Base-by-base conservation (phyloP, 2,113 vertebrate genomes). In the Gasterosteus aculeatus region DNA sequence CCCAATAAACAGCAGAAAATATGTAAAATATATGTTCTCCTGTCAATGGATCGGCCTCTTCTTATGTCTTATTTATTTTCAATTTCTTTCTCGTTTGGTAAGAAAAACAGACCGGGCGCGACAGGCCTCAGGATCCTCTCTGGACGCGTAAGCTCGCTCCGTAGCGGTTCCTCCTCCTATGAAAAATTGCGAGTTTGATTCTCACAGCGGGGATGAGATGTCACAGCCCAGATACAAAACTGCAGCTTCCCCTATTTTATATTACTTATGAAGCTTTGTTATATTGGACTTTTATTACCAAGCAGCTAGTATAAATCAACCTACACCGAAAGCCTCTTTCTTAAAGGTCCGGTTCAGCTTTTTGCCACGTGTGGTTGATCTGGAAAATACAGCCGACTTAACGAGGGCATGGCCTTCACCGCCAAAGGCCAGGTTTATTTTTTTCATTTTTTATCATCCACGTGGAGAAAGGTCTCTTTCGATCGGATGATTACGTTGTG, bases 401-500 rank as follows among this genome's bases (percentile, higher is more conserved):
- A 31, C 14, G 60, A 51, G 61, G 70, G 69, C 18, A 4, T 85
- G 82, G 68, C 84, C 74, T 83, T 75, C 42, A 64, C n/a, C 10
- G 72, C 57, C 72, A 78, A 83, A 84, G 76, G 84, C 80, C 84
- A 60, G 67, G 62, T 74, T 53, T 51, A n/a, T 19, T n/a, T 22
- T 53, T 81, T 38, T 38, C 35, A 38, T 38, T 38, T 38, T 91
- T 92, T 86, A 90, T 83, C 72, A 56, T 67, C 60, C 15, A 19
- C 15, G 16, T 59, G 38, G 81, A 74, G 59, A 88, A 86, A 85
- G 80, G 89, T 84, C 78, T 74, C 76, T 11, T 74, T 76, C 82
- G 80, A 72, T 73, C 61, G 86, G 82, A 77, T 88, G 90, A 93
- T 91, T 89, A 68, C 77, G 69, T 79, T 54, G 69, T 77, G 77